Conservation (phyloP, 2,797 vertebrate species). For the Mormyrops boulengeri region DNA sequence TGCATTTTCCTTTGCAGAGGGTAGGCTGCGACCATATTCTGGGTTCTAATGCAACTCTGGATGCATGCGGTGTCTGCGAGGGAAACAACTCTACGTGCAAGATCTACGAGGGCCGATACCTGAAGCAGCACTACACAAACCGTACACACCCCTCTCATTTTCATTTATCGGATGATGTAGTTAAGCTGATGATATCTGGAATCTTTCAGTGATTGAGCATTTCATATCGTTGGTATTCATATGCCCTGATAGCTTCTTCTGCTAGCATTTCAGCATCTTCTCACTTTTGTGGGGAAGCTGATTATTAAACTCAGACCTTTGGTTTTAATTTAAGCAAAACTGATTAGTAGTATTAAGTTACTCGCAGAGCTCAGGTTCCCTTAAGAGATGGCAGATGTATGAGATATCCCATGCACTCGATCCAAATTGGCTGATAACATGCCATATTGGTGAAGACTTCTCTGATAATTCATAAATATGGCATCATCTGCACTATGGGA, state of each 20-base stretch:
- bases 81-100: conserved; percentile 79
- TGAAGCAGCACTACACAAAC: conserved; percentile 70
- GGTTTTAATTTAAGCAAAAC: not conserved
- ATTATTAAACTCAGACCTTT: not conserved
- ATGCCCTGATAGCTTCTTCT: not conserved
- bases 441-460: not conserved
- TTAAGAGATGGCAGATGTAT: not conserved
- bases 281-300: not conserved
- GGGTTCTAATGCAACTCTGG: conserved; percentile 67
- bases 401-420: not conserved
- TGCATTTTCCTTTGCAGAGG: conserved; percentile 51
- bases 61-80: conserved; percentile 76
- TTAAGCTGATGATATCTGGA: not conserved
- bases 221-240: not conserved
- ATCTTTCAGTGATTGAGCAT: not conserved
- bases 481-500: not conserved
- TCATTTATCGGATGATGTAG: not conserved
- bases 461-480: not conserved
- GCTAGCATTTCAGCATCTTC: not conserved
- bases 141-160: conserved; percentile 52
- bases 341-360: not conserved
- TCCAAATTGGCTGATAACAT: not conserved
- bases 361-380: not conserved
- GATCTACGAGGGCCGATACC: conserved; percentile 69
- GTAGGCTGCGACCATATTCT: conserved; percentile 78